Conservation (phyloP, 64 coral and sea anemone genomes). For the Stylophora pistillata region DNA sequence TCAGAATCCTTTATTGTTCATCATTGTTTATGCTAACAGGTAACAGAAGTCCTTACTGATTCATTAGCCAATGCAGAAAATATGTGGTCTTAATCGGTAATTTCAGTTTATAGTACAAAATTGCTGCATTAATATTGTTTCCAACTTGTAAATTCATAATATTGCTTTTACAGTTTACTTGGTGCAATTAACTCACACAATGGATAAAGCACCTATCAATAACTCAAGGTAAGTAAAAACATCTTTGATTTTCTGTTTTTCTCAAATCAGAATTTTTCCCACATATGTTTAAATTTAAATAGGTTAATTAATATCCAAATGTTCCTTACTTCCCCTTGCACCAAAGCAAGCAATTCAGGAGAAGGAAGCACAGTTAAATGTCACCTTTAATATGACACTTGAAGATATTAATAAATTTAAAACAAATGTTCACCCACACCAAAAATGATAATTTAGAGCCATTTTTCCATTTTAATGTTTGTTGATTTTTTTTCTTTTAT, state of each 20-base stretch:
- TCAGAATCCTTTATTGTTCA: not conserved
- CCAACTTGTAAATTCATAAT: not conserved
- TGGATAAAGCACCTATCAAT: not conserved
- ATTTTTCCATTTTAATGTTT: constrained; percentile 16
- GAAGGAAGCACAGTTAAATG: constrained; percentile 1
- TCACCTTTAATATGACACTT: constrained; percentile 26
- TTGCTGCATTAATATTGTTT: not conserved
- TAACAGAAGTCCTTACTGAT: not conserved
- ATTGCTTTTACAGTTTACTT: not conserved
- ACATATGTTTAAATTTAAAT: not conserved
- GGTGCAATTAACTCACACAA: not conserved
- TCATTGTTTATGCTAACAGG: no score
- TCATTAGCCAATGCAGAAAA: not conserved
- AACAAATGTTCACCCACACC: constrained; percentile 18
- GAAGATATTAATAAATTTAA: constrained; percentile 22
- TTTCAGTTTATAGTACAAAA: not conserved
- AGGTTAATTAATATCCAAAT: not conserved
- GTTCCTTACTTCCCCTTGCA: not conserved
- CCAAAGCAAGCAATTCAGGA: constrained; percentile 14
- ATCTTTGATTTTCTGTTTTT: not conserved
- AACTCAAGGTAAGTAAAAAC: not conserved
- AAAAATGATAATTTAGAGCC: constrained; percentile 20
- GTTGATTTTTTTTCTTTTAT: not conserved
- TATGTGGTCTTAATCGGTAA: not conserved
- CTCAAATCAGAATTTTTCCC: not conserved